Evolutionary conservation across 1,140 invertebrate species (phyloP).

Genomic region (Tribolium madens): DNA sequence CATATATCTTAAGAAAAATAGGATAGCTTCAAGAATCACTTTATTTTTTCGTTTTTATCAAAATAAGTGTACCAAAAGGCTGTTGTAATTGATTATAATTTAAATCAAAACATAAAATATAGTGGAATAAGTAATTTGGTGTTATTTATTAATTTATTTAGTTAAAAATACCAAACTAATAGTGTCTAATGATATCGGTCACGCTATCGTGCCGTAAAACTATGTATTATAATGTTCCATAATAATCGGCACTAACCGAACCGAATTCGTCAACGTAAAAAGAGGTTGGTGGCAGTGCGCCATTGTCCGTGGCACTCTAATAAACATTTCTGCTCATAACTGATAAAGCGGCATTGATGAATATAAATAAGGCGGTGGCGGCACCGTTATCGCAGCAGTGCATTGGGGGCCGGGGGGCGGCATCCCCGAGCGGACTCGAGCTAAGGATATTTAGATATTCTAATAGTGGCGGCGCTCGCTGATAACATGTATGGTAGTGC

Average conservation of each 20-base stretch:
- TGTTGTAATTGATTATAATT: no score
- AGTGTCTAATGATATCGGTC: slow-evolving; percentile 40
- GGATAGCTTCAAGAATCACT: background rate
- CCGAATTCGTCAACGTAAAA: background rate
- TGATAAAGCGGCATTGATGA: slow-evolving; percentile 66
- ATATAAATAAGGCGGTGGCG: slow-evolving; percentile 65
- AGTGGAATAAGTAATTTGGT: no score
- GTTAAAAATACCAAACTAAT: slow-evolving; percentile 27
- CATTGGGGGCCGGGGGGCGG: slow-evolving; percentile 54
- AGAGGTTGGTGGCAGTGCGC: background rate
- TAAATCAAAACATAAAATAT: no score
- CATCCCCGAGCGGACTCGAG: slow-evolving; percentile 53
- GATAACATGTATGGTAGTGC: slow-evolving; percentile 64
- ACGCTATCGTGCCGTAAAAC: slow-evolving; percentile 39
- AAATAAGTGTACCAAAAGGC: no score
- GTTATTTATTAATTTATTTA: slow-evolving; percentile 14
- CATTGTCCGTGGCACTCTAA: slow-evolving; percentile 53
- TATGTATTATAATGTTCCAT: slow-evolving; percentile 40
- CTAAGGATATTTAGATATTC: slow-evolving; percentile 67
- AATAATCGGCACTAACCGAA: background rate
- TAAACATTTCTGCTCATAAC: slow-evolving; percentile 66
- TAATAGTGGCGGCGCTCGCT: slow-evolving; percentile 65
- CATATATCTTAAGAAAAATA: background rate
- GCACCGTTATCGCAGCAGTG: slow-evolving; percentile 61
- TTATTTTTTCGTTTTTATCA: background rate